A percentile compares a stretch with the other conserved stretches of the same genome.
Conservation (phyloP, 2,113 vertebrate species). For the Zootoca vivipara region DNA sequence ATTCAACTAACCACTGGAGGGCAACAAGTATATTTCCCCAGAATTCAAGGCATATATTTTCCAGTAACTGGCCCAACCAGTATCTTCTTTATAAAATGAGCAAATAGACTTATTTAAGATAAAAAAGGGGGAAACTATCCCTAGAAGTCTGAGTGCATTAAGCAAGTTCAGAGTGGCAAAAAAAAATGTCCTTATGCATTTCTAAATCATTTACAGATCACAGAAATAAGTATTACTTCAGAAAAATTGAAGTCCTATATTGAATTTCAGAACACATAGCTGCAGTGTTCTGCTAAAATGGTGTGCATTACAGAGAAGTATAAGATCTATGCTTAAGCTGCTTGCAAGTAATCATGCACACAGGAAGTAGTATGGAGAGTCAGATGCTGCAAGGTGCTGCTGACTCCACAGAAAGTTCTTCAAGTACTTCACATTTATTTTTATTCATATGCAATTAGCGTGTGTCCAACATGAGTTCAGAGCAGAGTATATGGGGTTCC, state of each 20-base stretch:
- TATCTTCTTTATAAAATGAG: not conserved
- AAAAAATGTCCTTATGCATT: not conserved
- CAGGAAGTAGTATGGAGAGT: not conserved
- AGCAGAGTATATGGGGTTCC: not conserved
- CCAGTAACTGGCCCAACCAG: not conserved
- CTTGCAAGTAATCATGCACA: not conserved
- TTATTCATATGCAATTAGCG: not conserved
- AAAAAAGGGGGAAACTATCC: not conserved
- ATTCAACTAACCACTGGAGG: not conserved
- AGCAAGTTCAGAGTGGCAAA: not conserved
- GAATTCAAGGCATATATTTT: not conserved
- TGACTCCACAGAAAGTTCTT: not conserved
- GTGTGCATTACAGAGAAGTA: not conserved
- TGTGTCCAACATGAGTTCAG: not conserved
- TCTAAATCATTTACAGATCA: not conserved
- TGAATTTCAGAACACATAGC: not conserved
- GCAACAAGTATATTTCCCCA: not conserved
- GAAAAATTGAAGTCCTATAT: not conserved
- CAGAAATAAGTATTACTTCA: not conserved
- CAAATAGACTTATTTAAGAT: not conserved
- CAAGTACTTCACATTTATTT: not conserved
- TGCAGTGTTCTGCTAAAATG: not conserved
- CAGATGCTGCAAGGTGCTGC: not conserved
- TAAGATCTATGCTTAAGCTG: not conserved
- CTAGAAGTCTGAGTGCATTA: not conserved